A percentile compares a stretch with the other conserved stretches of the same genome.
These are phyloP conservation scores for Musca vetustissima DNA, from an alignment of 1,140 invertebrate genomes.

Conservation along the genomic window DNA sequence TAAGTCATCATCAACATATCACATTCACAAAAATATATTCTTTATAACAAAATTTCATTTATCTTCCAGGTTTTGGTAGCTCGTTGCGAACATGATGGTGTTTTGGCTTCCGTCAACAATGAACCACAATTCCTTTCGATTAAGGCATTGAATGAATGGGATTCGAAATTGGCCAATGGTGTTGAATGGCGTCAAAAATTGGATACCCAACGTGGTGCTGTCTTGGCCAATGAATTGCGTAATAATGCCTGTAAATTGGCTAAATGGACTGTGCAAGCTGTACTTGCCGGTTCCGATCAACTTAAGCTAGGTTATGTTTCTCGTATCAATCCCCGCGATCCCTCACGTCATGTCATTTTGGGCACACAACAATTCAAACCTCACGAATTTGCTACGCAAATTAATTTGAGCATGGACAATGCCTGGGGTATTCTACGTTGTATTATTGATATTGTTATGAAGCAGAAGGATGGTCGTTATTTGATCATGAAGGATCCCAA, in stretches of 20 bases:
- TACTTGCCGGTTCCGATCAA: conserved; percentile 95
- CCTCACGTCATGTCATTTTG: conserved; percentile 94
- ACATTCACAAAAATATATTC: background rate
- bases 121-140: conserved; percentile 94
- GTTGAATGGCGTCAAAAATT: conserved; percentile 98
- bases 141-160: conserved; percentile 99
- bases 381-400: conserved; percentile 97
- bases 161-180: conserved; percentile 91
- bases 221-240: conserved; percentile 95
- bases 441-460: conserved; percentile 97
- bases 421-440: conserved; percentile 98
- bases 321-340: conserved; percentile 87
- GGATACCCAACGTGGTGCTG: conserved; percentile 95
- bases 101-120: conserved; percentile 85
- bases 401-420: conserved; percentile 99
- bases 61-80: conserved; percentile 71
- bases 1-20: conserved; percentile 57
- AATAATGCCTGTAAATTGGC: conserved; percentile 99
- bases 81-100: conserved; percentile 96
- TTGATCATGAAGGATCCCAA: conserved; percentile 99
- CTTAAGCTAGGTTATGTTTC: conserved; percentile 99
- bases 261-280: conserved; percentile 98
- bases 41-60: background rate
- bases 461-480: conserved; percentile 96
- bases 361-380: conserved; percentile 99